phyloP scores from a whole-genome alignment of 2,113 vertebrate genomes.

The Aptenodytes forsteri region DNA sequence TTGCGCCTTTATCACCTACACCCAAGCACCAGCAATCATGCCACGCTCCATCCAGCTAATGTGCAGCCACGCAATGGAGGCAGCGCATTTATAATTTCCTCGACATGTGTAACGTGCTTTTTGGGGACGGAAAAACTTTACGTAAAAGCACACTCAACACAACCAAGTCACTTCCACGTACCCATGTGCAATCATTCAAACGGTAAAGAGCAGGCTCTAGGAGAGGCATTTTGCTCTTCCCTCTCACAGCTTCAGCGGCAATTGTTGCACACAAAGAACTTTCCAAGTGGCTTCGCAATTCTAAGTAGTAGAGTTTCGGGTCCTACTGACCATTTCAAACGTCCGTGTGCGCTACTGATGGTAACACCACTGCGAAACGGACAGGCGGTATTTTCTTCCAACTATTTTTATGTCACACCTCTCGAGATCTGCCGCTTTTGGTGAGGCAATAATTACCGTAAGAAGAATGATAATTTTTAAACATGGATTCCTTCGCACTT shows the following conservation, averaged over 20 bases:
- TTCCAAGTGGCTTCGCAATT: not conserved
- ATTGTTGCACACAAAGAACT: slow-evolving; percentile 69
- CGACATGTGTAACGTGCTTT: fast-evolving
- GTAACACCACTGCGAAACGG: not conserved
- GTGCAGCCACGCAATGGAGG: not conserved
- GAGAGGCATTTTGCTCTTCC: not conserved
- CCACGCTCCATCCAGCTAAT: not conserved
- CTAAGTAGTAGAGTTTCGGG: not conserved
- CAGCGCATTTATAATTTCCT: not conserved
- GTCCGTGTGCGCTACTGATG: too few relatives aligned
- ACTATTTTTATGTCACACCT: not conserved
- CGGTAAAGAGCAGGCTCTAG: not conserved
- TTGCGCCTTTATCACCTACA: not conserved
- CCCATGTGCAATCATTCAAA: not conserved
- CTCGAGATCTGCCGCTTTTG: not conserved
- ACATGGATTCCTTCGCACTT: not conserved
- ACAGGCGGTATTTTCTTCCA: fast-evolving
- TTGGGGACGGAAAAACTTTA: not conserved
- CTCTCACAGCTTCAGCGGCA: slow-evolving; percentile 28
- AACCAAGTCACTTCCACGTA: not conserved
- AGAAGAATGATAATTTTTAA: not conserved
- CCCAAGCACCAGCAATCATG: not conserved
- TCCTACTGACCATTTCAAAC: not conserved
- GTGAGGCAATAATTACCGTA: not conserved
- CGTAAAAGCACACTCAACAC: not conserved